These are phyloP conservation scores for Caenorhabditis sulstoni DNA, from an alignment of 2,888 invertebrate species.

Conservation along the genomic window DNA sequence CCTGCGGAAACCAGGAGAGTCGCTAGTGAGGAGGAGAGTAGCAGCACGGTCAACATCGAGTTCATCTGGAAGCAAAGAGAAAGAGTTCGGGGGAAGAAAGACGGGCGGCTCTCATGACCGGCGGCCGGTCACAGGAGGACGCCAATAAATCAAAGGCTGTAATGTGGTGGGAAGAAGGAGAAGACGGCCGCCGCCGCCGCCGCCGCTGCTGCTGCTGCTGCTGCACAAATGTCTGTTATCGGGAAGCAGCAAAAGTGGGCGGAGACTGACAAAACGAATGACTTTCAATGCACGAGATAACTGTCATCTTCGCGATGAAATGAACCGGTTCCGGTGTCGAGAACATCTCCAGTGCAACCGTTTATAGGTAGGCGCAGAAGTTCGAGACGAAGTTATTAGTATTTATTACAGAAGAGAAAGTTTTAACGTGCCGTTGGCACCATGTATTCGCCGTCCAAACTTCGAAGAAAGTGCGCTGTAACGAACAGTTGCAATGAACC, in stretches of 20 bases:
- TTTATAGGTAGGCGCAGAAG: too few relatives aligned
- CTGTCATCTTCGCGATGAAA: too few relatives aligned
- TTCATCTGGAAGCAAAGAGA: conserved; percentile 43
- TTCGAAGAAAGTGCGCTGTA: background rate
- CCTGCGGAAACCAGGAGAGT: conserved; percentile 24
- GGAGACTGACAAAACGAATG: background rate
- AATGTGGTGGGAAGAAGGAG: conserved; percentile 19
- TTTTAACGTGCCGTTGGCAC: background rate
- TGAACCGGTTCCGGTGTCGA: too few relatives aligned
- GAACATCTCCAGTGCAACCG: too few relatives aligned
- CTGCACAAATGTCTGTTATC: conserved; percentile 26
- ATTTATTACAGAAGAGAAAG: conserved; percentile 12
- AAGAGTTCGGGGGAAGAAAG: background rate
- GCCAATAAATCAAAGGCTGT: conserved; percentile 54
- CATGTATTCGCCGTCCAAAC: background rate
- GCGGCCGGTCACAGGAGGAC: conserved; percentile 2
- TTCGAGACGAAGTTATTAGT: too few relatives aligned
- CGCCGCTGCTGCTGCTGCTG: conserved; percentile 4
- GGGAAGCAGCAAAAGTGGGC: conserved; percentile 10
- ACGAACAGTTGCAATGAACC: background rate
- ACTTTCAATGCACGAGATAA: too few relatives aligned
- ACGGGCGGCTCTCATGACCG: conserved; percentile 20
- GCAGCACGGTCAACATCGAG: conserved; percentile 23
- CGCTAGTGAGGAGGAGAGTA: conserved; percentile 21
- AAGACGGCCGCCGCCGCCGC: too few relatives aligned